These are phyloP conservation scores for Meandrina meandrites DNA, from an alignment of 92 coral and sea anemone genomes.

Conservation along the genomic window DNA sequence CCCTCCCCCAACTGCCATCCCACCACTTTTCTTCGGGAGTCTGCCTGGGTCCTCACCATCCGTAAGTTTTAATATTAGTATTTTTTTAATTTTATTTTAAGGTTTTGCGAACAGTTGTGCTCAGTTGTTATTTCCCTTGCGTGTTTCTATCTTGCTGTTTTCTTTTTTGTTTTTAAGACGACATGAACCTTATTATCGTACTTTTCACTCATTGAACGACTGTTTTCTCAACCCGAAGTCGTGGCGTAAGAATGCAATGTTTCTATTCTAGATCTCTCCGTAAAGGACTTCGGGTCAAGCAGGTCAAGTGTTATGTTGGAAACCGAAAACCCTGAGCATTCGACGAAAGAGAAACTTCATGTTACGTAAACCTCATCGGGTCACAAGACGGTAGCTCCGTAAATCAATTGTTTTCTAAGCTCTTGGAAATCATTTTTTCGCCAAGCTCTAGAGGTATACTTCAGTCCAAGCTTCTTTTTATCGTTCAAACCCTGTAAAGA, in stretches of 20 bases:
- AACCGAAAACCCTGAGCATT: background rate
- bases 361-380: background rate
- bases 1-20: too few species aligned
- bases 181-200: background rate
- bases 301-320: background rate
- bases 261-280: background rate
- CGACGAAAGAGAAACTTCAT: background rate
- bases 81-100: too few species aligned
- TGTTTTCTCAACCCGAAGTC: background rate
- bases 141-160: background rate
- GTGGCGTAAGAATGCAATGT: background rate
- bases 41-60: background rate
- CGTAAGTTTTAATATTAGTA: too few species aligned
- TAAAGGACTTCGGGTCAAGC: constrained; percentile 20
- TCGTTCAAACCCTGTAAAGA: background rate
- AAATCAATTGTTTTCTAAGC: background rate
- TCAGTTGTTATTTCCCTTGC: background rate
- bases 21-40: background rate
- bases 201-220: background rate
- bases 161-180: background rate
- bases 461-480: background rate
- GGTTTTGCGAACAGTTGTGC: background rate
- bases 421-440: background rate
- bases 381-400: background rate
- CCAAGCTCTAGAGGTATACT: background rate